phyloP scores from a whole-genome alignment of 2,888 invertebrate species.

The Linnaemya tessellans region DNA sequence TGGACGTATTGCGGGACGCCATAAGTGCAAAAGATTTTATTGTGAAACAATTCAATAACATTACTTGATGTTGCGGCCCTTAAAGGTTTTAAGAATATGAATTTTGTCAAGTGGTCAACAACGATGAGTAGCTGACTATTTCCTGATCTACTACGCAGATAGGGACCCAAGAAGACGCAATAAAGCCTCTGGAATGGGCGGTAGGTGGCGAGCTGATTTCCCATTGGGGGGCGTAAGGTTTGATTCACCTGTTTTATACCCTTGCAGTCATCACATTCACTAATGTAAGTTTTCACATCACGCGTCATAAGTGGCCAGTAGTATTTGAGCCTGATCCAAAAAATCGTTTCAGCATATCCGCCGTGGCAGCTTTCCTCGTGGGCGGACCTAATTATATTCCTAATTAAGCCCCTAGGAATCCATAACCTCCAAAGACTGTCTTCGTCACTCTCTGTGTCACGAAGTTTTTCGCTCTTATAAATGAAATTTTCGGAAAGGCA shows the following conservation, averaged over 20 bases:
- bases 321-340: not conserved
- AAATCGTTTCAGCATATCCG: no score
- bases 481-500: slow-evolving; percentile 24
- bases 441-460: slow-evolving; percentile 1
- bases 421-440: not conserved
- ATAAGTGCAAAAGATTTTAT: not conserved
- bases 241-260: not conserved
- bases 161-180: no score
- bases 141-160: no score
- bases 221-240: not conserved
- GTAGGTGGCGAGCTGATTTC: not conserved
- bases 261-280: not conserved
- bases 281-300: not conserved
- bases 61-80: no score
- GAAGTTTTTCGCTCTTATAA: slow-evolving; percentile 21
- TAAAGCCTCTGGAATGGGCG: no score
- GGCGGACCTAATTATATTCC: not conserved
- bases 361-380: no score
- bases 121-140: no score
- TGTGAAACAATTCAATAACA: no score
- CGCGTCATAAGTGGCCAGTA: not conserved
- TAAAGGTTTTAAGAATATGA: no score
- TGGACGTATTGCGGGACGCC: not conserved
- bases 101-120: no score
- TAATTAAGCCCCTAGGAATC: not conserved